phyloP scores from a whole-genome alignment of 2,797 vertebrate genomes.

The Tarsius wallacei region DNA sequence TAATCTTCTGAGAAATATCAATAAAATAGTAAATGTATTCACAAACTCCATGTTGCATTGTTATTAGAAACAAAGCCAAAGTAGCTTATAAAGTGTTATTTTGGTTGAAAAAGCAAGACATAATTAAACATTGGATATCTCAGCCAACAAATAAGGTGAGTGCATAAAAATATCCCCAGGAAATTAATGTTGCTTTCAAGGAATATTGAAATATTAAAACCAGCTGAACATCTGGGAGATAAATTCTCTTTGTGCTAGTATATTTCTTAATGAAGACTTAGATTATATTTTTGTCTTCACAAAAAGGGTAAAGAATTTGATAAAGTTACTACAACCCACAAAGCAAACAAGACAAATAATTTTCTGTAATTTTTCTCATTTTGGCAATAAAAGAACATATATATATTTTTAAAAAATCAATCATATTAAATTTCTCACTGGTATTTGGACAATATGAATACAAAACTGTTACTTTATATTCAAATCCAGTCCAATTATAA shows the following conservation, averaged over 20 bases:
- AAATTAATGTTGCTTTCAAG: constrained; percentile 62
- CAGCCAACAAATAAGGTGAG: constrained; percentile 5
- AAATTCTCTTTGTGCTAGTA: constrained; percentile 24
- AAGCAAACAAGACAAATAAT: constrained; percentile 46
- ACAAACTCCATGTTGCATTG: not conserved
- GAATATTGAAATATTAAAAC: constrained; percentile 69
- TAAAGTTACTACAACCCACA: not conserved
- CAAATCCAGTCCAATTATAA: constrained; percentile 63
- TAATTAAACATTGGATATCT: constrained; percentile 74
- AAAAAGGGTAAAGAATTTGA: constrained; percentile 39
- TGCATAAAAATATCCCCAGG: constrained; percentile 45
- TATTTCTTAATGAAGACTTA: constrained; percentile 40
- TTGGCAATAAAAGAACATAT: constrained; percentile 43
- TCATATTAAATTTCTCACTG: constrained; percentile 61
- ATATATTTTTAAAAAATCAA: constrained; percentile 12
- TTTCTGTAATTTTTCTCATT: constrained; percentile 47
- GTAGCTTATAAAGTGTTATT: constrained; percentile 65
- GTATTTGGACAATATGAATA: constrained; percentile 34
- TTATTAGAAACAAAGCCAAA: constrained; percentile 61
- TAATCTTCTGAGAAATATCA: constrained; percentile 5
- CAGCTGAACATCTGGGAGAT: constrained; percentile 12
- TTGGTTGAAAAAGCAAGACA: constrained; percentile 56
- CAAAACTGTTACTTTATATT: constrained; percentile 68
- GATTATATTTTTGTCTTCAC: not conserved
- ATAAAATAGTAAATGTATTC: constrained; percentile 32